These are phyloP conservation scores for Synodontis membranacea DNA, from an alignment of 2,113 vertebrate genomes.

Conservation along the genomic window DNA sequence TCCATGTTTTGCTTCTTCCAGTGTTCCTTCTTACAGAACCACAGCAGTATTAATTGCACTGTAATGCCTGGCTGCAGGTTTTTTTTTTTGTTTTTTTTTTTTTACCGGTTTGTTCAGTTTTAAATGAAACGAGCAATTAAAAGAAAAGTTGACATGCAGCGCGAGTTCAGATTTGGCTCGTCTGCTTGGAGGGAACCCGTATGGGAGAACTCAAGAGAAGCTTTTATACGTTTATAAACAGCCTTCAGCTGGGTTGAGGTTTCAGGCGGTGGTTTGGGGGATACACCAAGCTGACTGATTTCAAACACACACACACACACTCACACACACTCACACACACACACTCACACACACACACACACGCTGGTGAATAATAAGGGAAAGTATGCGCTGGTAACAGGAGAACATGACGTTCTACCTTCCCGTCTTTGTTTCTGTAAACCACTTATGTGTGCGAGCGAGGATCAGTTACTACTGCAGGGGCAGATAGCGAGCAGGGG, in stretches of 20 bases:
- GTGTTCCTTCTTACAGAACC: not conserved
- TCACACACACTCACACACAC: too few species aligned
- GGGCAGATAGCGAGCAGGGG: slow-evolving; percentile 8
- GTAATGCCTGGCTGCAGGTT: not conserved
- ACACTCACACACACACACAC: not conserved
- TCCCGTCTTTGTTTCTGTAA: slow-evolving; percentile 43
- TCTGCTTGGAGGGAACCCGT: not conserved
- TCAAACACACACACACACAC: not conserved
- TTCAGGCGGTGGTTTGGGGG: not conserved
- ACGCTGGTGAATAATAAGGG: slow-evolving; percentile 10
- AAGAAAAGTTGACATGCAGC: not conserved
- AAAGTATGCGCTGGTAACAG: slow-evolving; percentile 27
- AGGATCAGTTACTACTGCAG: not conserved
- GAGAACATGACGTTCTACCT: slow-evolving; percentile 17
- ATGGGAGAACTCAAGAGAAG: slow-evolving; percentile 8
- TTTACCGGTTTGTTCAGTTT: not conserved
- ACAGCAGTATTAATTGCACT: not conserved
- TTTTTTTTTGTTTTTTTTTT: too few species aligned
- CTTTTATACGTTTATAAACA: not conserved
- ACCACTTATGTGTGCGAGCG: not conserved
- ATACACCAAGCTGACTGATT: not conserved
- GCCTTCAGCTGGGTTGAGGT: not conserved
- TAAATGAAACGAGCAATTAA: not conserved
- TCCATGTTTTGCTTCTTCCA: not conserved
- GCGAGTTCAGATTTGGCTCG: not conserved